These are phyloP conservation scores for Pachymerium ferrugineum DNA, from an alignment of 2,888 invertebrate species.

Conservation along the genomic window DNA sequence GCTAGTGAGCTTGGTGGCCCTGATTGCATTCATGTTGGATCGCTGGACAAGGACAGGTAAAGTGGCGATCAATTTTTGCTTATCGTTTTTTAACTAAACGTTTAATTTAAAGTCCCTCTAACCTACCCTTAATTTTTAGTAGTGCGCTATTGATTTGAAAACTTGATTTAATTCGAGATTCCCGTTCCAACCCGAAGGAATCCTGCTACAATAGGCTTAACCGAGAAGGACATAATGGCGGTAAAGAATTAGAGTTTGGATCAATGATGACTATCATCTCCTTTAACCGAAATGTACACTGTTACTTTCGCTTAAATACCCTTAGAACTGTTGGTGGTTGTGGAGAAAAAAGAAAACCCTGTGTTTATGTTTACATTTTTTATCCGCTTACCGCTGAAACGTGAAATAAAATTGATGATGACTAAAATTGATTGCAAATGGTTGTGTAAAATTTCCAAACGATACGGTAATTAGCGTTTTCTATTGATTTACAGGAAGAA, in stretches of 20 bases:
- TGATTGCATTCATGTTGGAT: too few species aligned
- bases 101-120: too few species aligned
- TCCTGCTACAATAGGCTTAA: background rate
- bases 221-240: background rate
- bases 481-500: background rate
- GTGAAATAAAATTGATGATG: too few species aligned
- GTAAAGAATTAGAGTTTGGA: background rate
- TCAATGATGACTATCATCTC: background rate
- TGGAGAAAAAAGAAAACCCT: background rate
- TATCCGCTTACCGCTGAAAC: too few species aligned
- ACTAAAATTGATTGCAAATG: too few species aligned
- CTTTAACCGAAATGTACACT: too few species aligned
- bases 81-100: background rate
- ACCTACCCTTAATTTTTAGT: background rate
- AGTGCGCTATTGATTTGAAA: background rate
- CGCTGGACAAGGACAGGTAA: slow-evolving; percentile 1
- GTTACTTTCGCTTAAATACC: background rate
- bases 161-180: background rate
- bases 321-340: background rate
- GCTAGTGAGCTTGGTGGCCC: too few species aligned
- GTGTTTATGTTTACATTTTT: background rate
- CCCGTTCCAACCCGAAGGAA: background rate
- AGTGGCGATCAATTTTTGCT: background rate
- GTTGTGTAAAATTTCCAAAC: background rate
- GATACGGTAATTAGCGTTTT: background rate